Percentiles rank a stretch among this genome's conserved stretches.
Evolutionary conservation across 2,797 vertebrate species (phyloP).

Genomic region (Protonibea diacanthus): DNA sequence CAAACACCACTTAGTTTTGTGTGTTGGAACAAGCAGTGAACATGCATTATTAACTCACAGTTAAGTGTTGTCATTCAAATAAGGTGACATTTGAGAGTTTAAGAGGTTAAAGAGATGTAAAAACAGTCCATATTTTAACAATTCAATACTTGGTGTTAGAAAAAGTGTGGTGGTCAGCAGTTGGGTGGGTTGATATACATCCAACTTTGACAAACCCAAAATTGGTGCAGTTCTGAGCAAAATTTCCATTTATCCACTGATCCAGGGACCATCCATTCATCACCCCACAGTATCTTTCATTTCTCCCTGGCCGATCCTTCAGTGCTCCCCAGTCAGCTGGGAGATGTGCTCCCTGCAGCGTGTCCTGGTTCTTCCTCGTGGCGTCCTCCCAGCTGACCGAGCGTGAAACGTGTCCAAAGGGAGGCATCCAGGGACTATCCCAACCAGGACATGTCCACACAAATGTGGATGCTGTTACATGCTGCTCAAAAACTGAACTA

Average conservation of each 20-base stretch:
- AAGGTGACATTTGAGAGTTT: neutral
- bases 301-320: neutral
- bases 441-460: neutral
- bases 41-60: neutral
- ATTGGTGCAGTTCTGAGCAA: neutral
- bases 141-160: too few species aligned
- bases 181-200: neutral
- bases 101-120: neutral
- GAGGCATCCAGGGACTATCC: neutral
- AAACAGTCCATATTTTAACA: neutral
- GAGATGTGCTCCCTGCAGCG: slow-evolving; percentile 62
- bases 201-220: neutral
- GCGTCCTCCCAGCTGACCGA: slow-evolving; percentile 25
- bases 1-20: neutral
- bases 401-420: slow-evolving; percentile 22
- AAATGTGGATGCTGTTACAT: neutral
- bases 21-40: neutral
- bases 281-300: slow-evolving; percentile 1
- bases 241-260: neutral
- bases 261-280: neutral
- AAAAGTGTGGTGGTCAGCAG: neutral
- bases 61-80: neutral
- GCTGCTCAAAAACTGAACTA: neutral
- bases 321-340: slow-evolving; percentile 53
- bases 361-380: slow-evolving; percentile 35